These are phyloP conservation scores for Octopus bimaculoides DNA, from an alignment of 1,140 invertebrate genomes.

Conservation along the genomic window DNA sequence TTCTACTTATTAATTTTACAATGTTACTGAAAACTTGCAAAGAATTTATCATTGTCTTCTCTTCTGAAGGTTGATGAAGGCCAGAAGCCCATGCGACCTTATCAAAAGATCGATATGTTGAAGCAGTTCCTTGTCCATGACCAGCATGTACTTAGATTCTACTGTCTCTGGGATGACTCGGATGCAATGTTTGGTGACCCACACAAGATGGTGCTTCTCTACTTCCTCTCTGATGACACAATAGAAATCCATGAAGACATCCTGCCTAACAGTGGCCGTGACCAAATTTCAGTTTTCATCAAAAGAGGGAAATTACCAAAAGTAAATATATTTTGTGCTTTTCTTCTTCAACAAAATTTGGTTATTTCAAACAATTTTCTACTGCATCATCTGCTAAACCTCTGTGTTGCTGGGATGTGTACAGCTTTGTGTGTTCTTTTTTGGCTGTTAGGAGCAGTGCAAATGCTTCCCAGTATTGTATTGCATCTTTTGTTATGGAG, in stretches of 20 bases:
- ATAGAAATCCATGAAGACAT: constrained; percentile 56
- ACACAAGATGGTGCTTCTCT: constrained; percentile 55
- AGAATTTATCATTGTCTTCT: neutral
- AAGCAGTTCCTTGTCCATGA: constrained; percentile 58
- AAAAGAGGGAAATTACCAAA: constrained; percentile 52
- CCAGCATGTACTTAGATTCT: constrained; percentile 57
- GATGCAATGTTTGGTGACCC: constrained; percentile 57
- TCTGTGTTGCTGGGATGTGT: too few species aligned
- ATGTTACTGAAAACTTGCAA: too few species aligned
- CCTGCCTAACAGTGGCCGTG: constrained; percentile 53
- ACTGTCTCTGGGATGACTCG: constrained; percentile 57
- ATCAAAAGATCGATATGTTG: constrained; percentile 56
- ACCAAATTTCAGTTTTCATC: constrained; percentile 55
- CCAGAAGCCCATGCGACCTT: constrained; percentile 56
- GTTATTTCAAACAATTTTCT: too few species aligned
- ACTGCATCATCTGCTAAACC: too few species aligned
- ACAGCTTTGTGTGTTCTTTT: too few species aligned
- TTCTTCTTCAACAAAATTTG: neutral
- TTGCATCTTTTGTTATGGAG: too few species aligned
- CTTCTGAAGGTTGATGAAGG: constrained; percentile 49
- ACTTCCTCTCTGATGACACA: constrained; percentile 58
- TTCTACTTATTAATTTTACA: too few species aligned
- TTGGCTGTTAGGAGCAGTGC: too few species aligned
- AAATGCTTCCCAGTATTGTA: too few species aligned
- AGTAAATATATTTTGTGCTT: constrained; percentile 21